phyloP scores from a whole-genome alignment of 2,113 vertebrate genomes.

The Syngnathoides biaculeatus region DNA sequence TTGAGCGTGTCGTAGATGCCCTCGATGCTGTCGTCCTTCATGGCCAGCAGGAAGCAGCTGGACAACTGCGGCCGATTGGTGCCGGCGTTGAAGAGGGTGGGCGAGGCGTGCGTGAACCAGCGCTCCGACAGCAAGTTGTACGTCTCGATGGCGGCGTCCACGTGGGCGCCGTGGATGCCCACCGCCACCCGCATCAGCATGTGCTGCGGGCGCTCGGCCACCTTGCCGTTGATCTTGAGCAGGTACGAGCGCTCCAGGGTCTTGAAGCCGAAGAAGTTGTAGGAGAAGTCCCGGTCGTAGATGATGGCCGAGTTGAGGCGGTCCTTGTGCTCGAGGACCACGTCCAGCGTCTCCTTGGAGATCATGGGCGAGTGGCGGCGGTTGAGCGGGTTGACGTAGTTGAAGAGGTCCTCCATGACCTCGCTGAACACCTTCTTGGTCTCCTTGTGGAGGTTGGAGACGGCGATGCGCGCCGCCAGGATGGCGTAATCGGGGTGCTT shows the following conservation, averaged over 20 bases:
- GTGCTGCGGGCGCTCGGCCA: constrained; percentile 93
- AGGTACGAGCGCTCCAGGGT: constrained; percentile 94
- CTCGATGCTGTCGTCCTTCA: constrained; percentile 98
- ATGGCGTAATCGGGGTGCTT: constrained; percentile 96
- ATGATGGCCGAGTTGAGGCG: constrained; percentile 97
- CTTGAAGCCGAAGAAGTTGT: constrained; percentile 99
- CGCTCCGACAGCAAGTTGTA: constrained; percentile 95
- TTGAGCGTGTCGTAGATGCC: constrained; percentile 97
- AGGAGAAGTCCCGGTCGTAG: constrained; percentile 94
- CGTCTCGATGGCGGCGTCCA: constrained; percentile 89
- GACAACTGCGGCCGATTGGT: constrained; percentile 94
- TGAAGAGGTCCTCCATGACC: constrained; percentile 95
- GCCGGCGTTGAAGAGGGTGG: constrained; percentile 95
- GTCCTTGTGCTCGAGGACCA: constrained; percentile 90
- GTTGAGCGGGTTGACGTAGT: constrained; percentile 87
- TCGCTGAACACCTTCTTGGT: constrained; percentile 98
- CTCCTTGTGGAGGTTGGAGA: constrained; percentile 97
- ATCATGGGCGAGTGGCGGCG: constrained; percentile 90
- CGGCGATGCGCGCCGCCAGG: constrained; percentile 89
- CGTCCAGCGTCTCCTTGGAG: constrained; percentile 83
- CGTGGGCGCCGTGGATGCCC: constrained; percentile 85
- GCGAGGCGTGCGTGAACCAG: constrained; percentile 98
- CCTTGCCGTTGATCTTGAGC: constrained; percentile 92
- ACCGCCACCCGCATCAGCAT: constrained; percentile 97
- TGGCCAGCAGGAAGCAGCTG: constrained; percentile 95